Evolutionary conservation across 2,888 invertebrate genomes (phyloP), one percentile per base, ranked within the genome.

Genomic region (Itoplectis maculator): DNA sequence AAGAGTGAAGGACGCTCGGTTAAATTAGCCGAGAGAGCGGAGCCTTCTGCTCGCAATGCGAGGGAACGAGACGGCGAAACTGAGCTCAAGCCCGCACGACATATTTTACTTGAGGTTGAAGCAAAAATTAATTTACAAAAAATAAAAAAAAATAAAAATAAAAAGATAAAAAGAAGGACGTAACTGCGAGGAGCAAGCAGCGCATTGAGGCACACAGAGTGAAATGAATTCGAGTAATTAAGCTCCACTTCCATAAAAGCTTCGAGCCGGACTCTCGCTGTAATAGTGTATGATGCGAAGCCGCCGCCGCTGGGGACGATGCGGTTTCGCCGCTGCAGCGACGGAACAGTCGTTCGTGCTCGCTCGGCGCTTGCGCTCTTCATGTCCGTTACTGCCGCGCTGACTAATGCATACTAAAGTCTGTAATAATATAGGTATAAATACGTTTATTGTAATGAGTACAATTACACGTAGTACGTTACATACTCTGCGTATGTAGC

Each of bases 231-330:
- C 59, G 15, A 59, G 59, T 37, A 59, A 59, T 37, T 35, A 59
- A 59, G 56, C 15, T 37, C 35, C 4, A 8, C 15, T 59, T 37
- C 29, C 59, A 35, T 59, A 59, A 35, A 59, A 59, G 59, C 59
- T 35, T 35, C 7, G 35, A 15, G 7, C 37, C 15, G 37, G 37
- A 35, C 59, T n/a, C 37, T 15, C 35, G 59, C 29, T 56, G 68
- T 51, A 68, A 78, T 81, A 56, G 69, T 51, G 65, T 56, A 73
- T 68, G 83, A 69, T 61, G 80, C 59, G n/a, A n/a, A n/a, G n/a
- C n/a, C n/a, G n/a, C n/a, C n/a, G 66, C 56, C 65, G 56, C 40
- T 42, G 6, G 56, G 7, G 49, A 61, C 47, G 63, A 35, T 59
- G 59, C 59, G 35, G 59, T 59, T 59, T 56, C 29, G 29, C 13